Base-by-base conservation (phyloP, 2,797 vertebrate genomes). In the Sarcoramphus papa region DNA sequence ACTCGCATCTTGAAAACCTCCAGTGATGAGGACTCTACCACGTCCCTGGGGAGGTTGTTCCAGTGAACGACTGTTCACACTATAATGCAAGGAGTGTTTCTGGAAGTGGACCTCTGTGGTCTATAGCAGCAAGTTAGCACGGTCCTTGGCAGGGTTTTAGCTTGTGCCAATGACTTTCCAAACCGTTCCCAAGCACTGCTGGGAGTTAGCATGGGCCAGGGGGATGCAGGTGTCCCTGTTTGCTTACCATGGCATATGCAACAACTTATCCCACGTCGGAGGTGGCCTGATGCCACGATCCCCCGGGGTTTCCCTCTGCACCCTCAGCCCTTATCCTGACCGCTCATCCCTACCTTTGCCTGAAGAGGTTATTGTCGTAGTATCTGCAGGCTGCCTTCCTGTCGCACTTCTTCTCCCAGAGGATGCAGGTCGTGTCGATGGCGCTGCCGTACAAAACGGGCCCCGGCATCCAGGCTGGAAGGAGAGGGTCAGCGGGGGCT, bases 381-480 rank as follows among this genome's bases (percentile, higher is more conserved):
- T 99, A 99, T 23, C 94, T 97, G 96, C 99, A 99, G 63, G 99
- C 98, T 0, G 99, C 99, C 7, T 50, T 95, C n/a, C 94, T 96
- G 24, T 97, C 95, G 1, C 99, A 99, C 82, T 98, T 98, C 51
- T 28, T 69, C 57, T 98, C 98, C 99, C 99, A 99, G 56, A 98
- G 79, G 92, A 99, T 95, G 91, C 99, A 99, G 25, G 99, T 97
- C 4, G 98, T 98, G 95, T 99, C 99, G 3, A 99, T 99, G 95
- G 98, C 97, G 0, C 96, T 98, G 87, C 99, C 99, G 0, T 99
- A 99, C 75, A 99, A 87, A 54, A 99, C 98, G 0, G 99, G 99
- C 1, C 99, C 98, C 0, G 99, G 99, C 97, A 99, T 98, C 98
- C 99, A 99, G 0, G 99, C 99, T 99, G 90, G 9, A 91, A 70